A percentile compares a stretch with the other conserved stretches of the same genome.
These are phyloP conservation scores for Acipenser transmontanus DNA, from an alignment of 2,797 vertebrate species.

Conservation along the genomic window DNA sequence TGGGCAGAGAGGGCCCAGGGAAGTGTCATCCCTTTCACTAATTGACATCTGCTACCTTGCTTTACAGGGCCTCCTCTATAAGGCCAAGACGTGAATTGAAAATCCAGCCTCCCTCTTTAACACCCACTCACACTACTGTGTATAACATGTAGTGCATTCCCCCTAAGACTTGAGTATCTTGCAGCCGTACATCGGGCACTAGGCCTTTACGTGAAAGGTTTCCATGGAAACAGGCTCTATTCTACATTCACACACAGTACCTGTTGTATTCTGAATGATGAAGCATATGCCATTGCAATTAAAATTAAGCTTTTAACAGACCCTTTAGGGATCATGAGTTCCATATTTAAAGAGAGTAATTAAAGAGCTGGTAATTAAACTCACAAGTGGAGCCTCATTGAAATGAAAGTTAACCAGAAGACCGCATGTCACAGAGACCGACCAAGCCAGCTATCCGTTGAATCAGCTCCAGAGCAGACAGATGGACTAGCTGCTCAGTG, in stretches of 20 bases:
- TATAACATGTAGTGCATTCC: slow-evolving; percentile 45
- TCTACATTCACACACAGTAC: slow-evolving; percentile 26
- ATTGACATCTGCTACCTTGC: slow-evolving; percentile 36
- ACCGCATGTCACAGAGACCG: slow-evolving; percentile 34
- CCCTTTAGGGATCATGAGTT: too few relatives aligned
- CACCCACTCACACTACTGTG: slow-evolving; percentile 42
- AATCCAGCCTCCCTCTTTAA: slow-evolving; percentile 44
- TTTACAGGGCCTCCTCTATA: slow-evolving; percentile 43
- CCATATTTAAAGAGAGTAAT: too few relatives aligned
- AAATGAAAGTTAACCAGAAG: too few relatives aligned
- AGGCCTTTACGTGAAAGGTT: slow-evolving; percentile 38
- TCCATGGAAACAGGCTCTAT: slow-evolving; percentile 43
- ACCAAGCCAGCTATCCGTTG: slow-evolving; percentile 16
- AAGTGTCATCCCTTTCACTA: slow-evolving; percentile 27
- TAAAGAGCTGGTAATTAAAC: too few relatives aligned
- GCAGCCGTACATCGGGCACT: neutral
- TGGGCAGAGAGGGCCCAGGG: slow-evolving; percentile 7
- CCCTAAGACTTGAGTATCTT: slow-evolving; percentile 22
- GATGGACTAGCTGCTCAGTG: neutral
- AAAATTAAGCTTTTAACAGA: too few relatives aligned
- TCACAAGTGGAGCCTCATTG: too few relatives aligned
- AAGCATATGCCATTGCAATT: too few relatives aligned
- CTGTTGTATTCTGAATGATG: neutral
- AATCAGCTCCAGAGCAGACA: neutral
- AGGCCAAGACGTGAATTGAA: slow-evolving; percentile 40